Base-by-base conservation (phyloP, 2,113 vertebrate genomes). In the Verasper variegatus region DNA sequence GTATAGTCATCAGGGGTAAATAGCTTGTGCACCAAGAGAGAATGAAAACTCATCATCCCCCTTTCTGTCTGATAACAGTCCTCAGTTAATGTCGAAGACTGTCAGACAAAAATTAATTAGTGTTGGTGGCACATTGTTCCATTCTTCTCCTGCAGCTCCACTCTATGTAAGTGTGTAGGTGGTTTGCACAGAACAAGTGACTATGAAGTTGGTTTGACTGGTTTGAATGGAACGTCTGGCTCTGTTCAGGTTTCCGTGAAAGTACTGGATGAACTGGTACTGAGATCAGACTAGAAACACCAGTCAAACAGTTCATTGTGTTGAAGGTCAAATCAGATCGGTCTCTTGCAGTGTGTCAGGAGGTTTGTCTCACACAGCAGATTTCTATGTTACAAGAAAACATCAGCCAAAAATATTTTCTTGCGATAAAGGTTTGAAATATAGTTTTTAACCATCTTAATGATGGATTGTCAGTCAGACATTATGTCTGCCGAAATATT, bases 241-340 rank as follows among this genome's bases (percentile, higher is more conserved):
- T 58, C 65, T 20, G 11, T 12, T 42, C 40, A 42, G 40, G 59
- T 81, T 81, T 66, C 31, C 47, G 13, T 42, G 71, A 27, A 68
- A 58, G 52, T 24, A 66, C 27, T 49, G 40, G 60, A 14, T 23
- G 5, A 54, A 66, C 70, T 63, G 60, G 51, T 55, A 61, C 45
- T 55, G 42, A 66, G 26, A 40, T 35, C 21, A 54, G 52, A 45
- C 2, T 21, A 52, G 31, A 56, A 54, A 68, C 51, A 40, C n/a
- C 49, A 24, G 35, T 57, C 37, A n/a, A 42, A 40, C 10, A 23
- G 20, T 24, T 0, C 37, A 31, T 11, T 54, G 13, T 31, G 27
- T 54, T 3, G 14, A 24, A 11, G 4, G 26, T 21, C 47, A 47
- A 17, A 23, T 15, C 3, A 15, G 6, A 6, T 57, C 7, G 13